These are phyloP conservation scores for Macaria notata DNA, from an alignment of 2,888 invertebrate species.

Conservation along the genomic window DNA sequence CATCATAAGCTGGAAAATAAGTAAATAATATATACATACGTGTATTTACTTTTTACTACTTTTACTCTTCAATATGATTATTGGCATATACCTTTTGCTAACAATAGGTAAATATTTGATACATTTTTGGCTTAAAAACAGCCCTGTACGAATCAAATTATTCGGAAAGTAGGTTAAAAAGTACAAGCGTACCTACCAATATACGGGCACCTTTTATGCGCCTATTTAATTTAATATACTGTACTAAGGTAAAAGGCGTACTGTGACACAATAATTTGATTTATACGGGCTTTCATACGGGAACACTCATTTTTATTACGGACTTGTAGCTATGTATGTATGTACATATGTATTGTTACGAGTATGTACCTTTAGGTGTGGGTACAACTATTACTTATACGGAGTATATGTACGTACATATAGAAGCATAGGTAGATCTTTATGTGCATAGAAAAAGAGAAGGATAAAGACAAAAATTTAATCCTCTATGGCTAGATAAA, in stretches of 20 bases:
- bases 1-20: no score
- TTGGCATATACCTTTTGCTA: no score
- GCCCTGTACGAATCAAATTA: neutral
- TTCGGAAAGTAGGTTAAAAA: slow-evolving; percentile 23
- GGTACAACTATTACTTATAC: no score
- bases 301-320: slow-evolving; percentile 31
- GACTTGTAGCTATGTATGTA: slow-evolving; percentile 6
- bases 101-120: no score
- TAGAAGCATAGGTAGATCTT: no score
- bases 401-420: neutral
- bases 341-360: neutral
- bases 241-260: slow-evolving; percentile 40
- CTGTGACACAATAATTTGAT: slow-evolving; percentile 49
- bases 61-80: no score
- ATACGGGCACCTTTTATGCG: slow-evolving; percentile 33
- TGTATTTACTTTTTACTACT: no score
- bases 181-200: slow-evolving; percentile 10
- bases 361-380: no score
- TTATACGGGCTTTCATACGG: slow-evolving; percentile 38
- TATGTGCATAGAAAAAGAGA: no score
- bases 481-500: no score
- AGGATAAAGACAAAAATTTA: no score
- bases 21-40: no score
- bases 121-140: neutral
- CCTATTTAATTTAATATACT: slow-evolving; percentile 47